These are phyloP conservation scores for Spilarctia lutea DNA, from an alignment of 2,888 invertebrate genomes.

Conservation along the genomic window DNA sequence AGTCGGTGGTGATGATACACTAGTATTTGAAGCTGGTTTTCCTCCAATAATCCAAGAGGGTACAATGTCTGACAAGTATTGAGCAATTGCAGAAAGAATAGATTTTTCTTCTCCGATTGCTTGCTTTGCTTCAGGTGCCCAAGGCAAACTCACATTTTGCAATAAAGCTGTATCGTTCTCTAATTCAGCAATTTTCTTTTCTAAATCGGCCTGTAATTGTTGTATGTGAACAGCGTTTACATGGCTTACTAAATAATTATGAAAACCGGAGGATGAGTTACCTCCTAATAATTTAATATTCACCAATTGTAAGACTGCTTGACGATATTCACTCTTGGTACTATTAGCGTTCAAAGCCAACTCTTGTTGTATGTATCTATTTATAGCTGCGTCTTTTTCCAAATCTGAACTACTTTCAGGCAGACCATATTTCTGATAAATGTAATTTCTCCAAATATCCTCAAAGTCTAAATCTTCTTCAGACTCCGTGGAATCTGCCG, in stretches of 20 bases:
- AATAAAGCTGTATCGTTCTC: slow-evolving; percentile 72
- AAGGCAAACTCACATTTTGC: slow-evolving; percentile 65
- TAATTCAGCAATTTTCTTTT: slow-evolving; percentile 71
- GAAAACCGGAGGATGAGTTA: slow-evolving; percentile 60
- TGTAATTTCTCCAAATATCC: slow-evolving; percentile 74
- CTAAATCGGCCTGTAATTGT: slow-evolving; percentile 64
- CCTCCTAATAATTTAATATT: slow-evolving; percentile 64
- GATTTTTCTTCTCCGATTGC: slow-evolving; percentile 69
- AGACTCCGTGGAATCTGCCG: slow-evolving; percentile 59
- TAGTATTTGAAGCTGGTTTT: slow-evolving; percentile 21
- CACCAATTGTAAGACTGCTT: slow-evolving; percentile 71
- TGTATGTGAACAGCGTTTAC: slow-evolving; percentile 70
- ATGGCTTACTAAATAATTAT: slow-evolving; percentile 65
- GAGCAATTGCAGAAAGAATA: slow-evolving; percentile 66
- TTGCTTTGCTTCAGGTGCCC: slow-evolving; percentile 65
- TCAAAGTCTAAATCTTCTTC: slow-evolving; percentile 70
- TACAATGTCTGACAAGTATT: slow-evolving; percentile 69
- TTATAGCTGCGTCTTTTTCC: slow-evolving; percentile 68
- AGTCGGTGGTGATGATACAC: not conserved
- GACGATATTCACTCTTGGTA: slow-evolving; percentile 72
- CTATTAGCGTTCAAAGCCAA: slow-evolving; percentile 70
- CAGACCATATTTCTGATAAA: slow-evolving; percentile 74
- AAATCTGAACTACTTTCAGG: slow-evolving; percentile 63
- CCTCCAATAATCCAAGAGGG: slow-evolving; percentile 69
- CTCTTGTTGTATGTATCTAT: slow-evolving; percentile 71